Conservation (phyloP, 2,113 vertebrate genomes). For the Brachionichthys hirsutus region DNA sequence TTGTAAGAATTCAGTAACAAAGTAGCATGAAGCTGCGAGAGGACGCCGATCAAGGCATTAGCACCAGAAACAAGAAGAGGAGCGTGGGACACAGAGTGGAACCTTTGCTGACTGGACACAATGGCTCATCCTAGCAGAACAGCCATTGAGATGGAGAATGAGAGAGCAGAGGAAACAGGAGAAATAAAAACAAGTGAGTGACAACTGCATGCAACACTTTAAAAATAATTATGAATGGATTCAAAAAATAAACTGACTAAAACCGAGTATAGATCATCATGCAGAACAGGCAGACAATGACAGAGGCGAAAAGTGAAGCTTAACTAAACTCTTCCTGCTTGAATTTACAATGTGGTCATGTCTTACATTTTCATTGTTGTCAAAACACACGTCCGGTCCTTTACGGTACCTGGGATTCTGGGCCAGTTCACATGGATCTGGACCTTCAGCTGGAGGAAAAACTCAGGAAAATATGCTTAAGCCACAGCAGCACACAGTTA, state of each 20-base stretch:
- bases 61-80: conserved; percentile 83
- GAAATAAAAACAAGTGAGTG: conserved; percentile 2
- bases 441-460: conserved; percentile 85
- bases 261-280: conserved; percentile 32
- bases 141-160: conserved; percentile 74
- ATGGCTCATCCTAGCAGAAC: conserved; percentile 88
- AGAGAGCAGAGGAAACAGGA: conserved; percentile 14
- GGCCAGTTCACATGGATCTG: conserved; percentile 92
- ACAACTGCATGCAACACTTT: conserved; percentile 14
- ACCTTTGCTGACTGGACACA: conserved; percentile 88
- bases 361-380: conserved; percentile 90
- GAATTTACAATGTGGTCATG: conserved; percentile 9
- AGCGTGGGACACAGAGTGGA: conserved; percentile 79
- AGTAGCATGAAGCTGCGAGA: conserved; percentile 4
- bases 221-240: neutral
- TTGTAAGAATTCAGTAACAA: neutral
- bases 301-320: conserved; percentile 15
- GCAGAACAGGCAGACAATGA: conserved; percentile 66
- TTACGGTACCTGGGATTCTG: conserved; percentile 94
- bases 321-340: conserved; percentile 9
- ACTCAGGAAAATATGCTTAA: conserved; percentile 74
- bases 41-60: conserved; percentile 58
- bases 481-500: neutral
- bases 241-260: conserved; percentile 26
- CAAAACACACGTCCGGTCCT: conserved; percentile 94